Evolutionary conservation across 2,113 vertebrate genomes (phyloP), one percentile per base, ranked within the genome.

Genomic region (Mirza zaza): DNA sequence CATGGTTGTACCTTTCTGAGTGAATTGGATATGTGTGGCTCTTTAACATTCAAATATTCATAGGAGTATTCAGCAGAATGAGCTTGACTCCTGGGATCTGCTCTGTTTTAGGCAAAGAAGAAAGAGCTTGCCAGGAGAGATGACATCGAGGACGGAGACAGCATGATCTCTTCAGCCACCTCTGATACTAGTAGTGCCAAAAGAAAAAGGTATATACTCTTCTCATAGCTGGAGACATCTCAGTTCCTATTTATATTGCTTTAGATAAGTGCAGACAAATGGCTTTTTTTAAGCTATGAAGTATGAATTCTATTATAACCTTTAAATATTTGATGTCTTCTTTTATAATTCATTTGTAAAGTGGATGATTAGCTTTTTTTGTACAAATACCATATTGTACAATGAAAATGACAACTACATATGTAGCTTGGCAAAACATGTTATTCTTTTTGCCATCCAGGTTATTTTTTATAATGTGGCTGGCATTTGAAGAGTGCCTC

Each of bases 141-240:
- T 0, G 99, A 99, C 82, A 98, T 99, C 81, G 99, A 99, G 82
- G 99, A 99, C 70, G 99, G 99, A 55, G 99, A 99, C 98, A 99
- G 99, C 98, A 99, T 99, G 99, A 99, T 99, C 94, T 99, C 99
- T 95, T 99, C 99, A 90, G 99, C 99, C 85, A 99, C 99, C 6
- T 99, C 99, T 71, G 99, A 99, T 95, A 98, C 99, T 87, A 99
- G 99, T 97, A 99, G 99, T 97, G 99, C 99, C 68, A 99, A 99
- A 98, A 99, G 99, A 97, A 99, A 99, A 98, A 99, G 99, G 99
- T 99, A 97, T 67, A 70, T 34, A 52, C 18, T 97, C 55, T 93
- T 97, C 20, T 55, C 42, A 32, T 39, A 65, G 8, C 55, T 93
- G 29, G 61, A 95, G 85, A 18, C 36, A 42, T 85, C 42, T 94